Evolutionary conservation across 2,113 vertebrate species (phyloP), one percentile per base, ranked within the genome.

Genomic region (Scalopus aquaticus): DNA sequence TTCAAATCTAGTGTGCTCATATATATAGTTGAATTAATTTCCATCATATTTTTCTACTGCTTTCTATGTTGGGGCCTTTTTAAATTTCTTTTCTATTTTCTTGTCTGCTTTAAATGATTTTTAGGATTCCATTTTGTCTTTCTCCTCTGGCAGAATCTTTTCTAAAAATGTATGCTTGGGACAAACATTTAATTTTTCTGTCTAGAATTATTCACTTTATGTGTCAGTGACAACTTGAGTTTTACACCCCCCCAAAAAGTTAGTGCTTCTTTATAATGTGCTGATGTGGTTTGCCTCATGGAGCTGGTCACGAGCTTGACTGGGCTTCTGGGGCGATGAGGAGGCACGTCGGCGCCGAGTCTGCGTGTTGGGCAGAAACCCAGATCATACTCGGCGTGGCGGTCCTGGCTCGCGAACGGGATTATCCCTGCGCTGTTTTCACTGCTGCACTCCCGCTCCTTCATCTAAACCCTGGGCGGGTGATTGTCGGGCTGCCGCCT

Each of bases 181-280:
- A n/a, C 35, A 85, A 64, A 89, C 70, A 56, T 77, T 74, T 42
- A 51, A 6, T 32, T 83, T 93, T 83, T 67, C 16, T 77, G 30
- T 82, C 17, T 35, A 49, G 72, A 39, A 67, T 42, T 95, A 87
- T n/a, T 93, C 37, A 42, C 80, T 90, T 79, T 60, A 35, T 76
- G 17, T 77, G 26, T n/a, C 13, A 54, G 3, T 49, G 76, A 83
- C 1, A 87, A 62, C 10, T 42, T 73, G 51, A 35, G 9, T 26
- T 65, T 73, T 42, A 30, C 32, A 49, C 32, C 51, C 84, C 35
- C 13, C 35, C 11, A 74, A 83, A 37, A 70, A 76, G 39, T 82
- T 5, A 22, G 4, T 39, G 37, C 51, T 72, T 78, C 20, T 87
- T 96, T 49, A 51, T 70, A 51, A 62, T 74, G 17, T 32, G 30